Conservation (phyloP, 2,888 invertebrate genomes). For the Sphecodes monilicornis region DNA sequence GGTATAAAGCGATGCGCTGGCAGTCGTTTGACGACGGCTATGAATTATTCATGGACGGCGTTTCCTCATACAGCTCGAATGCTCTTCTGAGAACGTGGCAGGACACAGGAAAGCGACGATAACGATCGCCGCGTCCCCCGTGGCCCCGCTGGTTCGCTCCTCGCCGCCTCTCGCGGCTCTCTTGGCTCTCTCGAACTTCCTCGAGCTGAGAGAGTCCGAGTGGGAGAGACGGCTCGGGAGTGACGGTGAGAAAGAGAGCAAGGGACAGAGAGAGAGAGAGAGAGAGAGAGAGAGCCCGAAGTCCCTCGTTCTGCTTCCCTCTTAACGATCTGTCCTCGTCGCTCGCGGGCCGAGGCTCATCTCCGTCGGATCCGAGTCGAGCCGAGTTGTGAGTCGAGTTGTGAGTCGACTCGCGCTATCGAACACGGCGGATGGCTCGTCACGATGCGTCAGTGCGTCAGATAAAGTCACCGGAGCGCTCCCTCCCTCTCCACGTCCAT, state of each 20-base stretch:
- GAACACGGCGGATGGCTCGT: slow-evolving; percentile 71
- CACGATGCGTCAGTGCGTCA: slow-evolving; percentile 76
- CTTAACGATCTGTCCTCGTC: slow-evolving; percentile 48
- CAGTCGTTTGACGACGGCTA: slow-evolving; percentile 74
- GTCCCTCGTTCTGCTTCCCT: slow-evolving; percentile 6
- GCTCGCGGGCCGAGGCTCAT: slow-evolving; percentile 48
- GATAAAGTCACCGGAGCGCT: slow-evolving; percentile 72
- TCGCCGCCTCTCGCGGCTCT: slow-evolving; percentile 18
- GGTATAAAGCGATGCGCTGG: slow-evolving; percentile 69
- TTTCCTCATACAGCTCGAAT: slow-evolving; percentile 82
- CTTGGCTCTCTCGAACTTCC: neutral
- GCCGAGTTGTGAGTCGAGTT: neutral
- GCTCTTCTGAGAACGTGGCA: slow-evolving; percentile 83
- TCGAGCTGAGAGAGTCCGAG: neutral
- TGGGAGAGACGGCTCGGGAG: too few species aligned
- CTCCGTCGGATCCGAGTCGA: slow-evolving; percentile 60
- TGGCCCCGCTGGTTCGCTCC: slow-evolving; percentile 33
- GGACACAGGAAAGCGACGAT: slow-evolving; percentile 83
- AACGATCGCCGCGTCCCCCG: slow-evolving; percentile 70
- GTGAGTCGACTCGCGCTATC: slow-evolving; percentile 50
- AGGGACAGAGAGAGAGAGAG: neutral
- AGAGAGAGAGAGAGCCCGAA: neutral
- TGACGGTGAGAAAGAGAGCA: neutral
- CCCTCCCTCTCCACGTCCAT: slow-evolving; percentile 26
- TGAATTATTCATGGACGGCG: slow-evolving; percentile 59